Conservation (phyloP, 2,113 vertebrate genomes). For the Melanerpes formicivorus region DNA sequence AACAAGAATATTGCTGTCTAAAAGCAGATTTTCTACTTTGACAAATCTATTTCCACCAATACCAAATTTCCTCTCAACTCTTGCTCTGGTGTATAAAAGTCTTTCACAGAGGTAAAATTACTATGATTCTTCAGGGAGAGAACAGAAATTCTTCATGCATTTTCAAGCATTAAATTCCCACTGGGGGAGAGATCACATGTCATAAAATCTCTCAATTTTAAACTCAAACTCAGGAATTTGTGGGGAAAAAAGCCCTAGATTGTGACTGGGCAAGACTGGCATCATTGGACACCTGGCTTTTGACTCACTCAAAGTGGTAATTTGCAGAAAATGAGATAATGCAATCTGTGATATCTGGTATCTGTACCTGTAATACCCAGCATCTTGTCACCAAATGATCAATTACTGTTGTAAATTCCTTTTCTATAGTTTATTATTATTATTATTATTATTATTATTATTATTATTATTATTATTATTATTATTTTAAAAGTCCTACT, state of each 20-base stretch:
- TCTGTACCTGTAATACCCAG: neutral
- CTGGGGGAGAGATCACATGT: neutral
- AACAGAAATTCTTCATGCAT: neutral
- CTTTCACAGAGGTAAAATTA: neutral
- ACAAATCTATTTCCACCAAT: neutral
- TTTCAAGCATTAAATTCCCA: neutral
- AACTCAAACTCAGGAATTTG: neutral
- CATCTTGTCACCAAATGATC: neutral
- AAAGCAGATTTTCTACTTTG: constrained; percentile 1
- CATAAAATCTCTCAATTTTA: neutral
- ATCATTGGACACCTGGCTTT: neutral
- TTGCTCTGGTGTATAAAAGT: neutral
- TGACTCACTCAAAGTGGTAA: neutral
- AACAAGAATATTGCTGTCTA: neutral
- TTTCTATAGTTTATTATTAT: neutral
- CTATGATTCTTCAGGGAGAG: neutral
- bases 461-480: neutral
- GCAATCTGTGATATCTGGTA: neutral
- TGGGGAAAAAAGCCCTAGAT: neutral
- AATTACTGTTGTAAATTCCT: neutral
- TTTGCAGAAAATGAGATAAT: neutral
- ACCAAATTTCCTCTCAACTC: neutral
- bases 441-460: neutral
- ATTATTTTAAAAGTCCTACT: neutral
- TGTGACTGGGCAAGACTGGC: neutral